Evolutionary conservation across 2,797 vertebrate genomes (phyloP).

Genomic region (Spatula clypeata): DNA sequence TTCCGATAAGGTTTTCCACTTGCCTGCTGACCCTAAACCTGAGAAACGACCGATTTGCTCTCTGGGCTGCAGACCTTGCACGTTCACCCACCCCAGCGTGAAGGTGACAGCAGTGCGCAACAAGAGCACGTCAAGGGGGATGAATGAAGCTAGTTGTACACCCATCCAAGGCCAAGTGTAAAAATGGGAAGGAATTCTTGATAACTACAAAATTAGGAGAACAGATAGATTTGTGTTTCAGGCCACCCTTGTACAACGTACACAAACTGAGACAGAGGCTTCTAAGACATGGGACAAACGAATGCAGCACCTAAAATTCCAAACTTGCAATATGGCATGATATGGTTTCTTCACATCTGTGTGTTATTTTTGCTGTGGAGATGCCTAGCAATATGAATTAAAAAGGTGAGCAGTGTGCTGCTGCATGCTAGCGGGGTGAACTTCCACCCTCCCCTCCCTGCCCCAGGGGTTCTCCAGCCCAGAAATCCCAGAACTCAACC

Average conservation of each 20-base stretch:
- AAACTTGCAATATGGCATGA: neutral
- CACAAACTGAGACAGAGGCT: neutral
- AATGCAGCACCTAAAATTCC: neutral
- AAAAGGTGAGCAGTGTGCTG: neutral
- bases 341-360: neutral
- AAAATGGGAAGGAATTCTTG: neutral
- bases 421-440: neutral
- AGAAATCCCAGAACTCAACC: neutral
- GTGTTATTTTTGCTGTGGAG: neutral
- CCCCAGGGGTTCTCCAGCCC: neutral
- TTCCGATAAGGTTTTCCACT: neutral
- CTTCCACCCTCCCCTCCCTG: neutral
- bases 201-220: neutral
- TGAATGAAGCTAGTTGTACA: neutral
- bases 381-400: neutral
- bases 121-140: neutral
- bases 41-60: neutral
- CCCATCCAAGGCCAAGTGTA: neutral
- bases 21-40: neutral
- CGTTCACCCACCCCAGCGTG: accelerated
- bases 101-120: neutral
- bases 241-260: accelerated
- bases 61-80: neutral
- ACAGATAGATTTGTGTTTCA: neutral
- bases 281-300: neutral